Percentiles rank a stretch among this genome's conserved stretches.
Evolutionary conservation across 2,113 vertebrate genomes (phyloP).

Genomic region (Siphamia tubifer): DNA sequence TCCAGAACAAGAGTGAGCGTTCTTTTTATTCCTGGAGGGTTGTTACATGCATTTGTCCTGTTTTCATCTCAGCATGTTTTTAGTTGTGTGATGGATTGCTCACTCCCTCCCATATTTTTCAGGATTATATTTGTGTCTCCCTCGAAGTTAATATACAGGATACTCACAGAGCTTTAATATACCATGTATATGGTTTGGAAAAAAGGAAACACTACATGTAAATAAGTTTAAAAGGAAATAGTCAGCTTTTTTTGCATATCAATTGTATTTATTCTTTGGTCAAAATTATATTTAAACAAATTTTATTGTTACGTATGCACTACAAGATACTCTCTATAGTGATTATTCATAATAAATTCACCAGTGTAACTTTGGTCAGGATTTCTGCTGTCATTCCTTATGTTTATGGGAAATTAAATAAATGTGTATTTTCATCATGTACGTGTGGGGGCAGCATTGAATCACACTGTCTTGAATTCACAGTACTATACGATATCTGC

Average conservation of each 20-base stretch:
- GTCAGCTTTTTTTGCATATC: background rate
- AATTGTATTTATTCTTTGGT: constrained; percentile 27
- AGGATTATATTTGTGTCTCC: no score
- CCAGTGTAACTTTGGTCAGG: background rate
- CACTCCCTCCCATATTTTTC: no score
- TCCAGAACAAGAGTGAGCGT: background rate
- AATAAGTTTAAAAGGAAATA: background rate
- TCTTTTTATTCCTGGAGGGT: no score
- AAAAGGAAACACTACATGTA: constrained; percentile 11
- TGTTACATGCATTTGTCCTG: background rate
- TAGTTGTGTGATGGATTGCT: background rate
- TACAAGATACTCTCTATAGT: background rate
- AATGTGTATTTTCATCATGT: background rate
- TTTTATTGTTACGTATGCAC: no score
- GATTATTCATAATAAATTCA: background rate
- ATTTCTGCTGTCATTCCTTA: background rate
- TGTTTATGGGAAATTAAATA: background rate
- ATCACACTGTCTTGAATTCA: background rate
- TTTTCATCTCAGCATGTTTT: background rate
- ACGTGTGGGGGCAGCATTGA: background rate
- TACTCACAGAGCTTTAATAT: background rate
- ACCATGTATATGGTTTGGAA: background rate
- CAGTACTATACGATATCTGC: background rate
- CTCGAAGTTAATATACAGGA: background rate
- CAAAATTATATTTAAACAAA: background rate